These are phyloP conservation scores for Hycleus cichorii DNA, from an alignment of 1,140 invertebrate species.

Conservation along the genomic window DNA sequence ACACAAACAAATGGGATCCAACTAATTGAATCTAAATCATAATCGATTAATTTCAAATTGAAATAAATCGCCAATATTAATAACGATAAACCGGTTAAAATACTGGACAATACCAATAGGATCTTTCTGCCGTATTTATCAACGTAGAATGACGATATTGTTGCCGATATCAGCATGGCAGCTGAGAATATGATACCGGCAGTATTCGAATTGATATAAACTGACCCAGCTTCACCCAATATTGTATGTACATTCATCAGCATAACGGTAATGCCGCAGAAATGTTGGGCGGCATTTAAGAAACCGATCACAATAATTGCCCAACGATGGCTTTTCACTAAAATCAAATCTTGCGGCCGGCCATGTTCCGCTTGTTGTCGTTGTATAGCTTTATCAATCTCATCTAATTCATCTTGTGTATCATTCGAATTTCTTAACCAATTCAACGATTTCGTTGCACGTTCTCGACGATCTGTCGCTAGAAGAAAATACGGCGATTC, in stretches of 20 bases:
- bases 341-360: conserved; percentile 28
- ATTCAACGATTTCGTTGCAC: conserved; percentile 45
- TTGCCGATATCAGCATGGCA: conserved; percentile 32
- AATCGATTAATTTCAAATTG: conserved; percentile 20
- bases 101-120: conserved; percentile 37
- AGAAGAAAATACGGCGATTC: conserved; percentile 31
- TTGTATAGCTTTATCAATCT: conserved; percentile 36
- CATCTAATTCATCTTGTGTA: conserved; percentile 42
- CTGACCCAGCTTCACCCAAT: conserved; percentile 35
- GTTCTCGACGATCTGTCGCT: conserved; percentile 35
- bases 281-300: conserved; percentile 50
- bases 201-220: conserved; percentile 26
- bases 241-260: conserved; percentile 51
- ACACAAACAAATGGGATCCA: conserved; percentile 28
- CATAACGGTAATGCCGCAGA: conserved; percentile 47
- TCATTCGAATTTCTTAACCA: conserved; percentile 44
- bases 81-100: conserved; percentile 21
- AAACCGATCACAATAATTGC: conserved; percentile 38
- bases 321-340: conserved; percentile 29
- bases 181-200: conserved; percentile 35
- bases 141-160: conserved; percentile 33
- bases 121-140: conserved; percentile 43
- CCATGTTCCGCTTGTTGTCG: conserved; percentile 32
- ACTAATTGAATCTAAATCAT: conserved; percentile 17
- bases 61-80: conserved; percentile 32